Evolutionary conservation across 2,888 invertebrate genomes (phyloP), one percentile per base, ranked within the genome.

Genomic region (Lasioglossum morio): DNA sequence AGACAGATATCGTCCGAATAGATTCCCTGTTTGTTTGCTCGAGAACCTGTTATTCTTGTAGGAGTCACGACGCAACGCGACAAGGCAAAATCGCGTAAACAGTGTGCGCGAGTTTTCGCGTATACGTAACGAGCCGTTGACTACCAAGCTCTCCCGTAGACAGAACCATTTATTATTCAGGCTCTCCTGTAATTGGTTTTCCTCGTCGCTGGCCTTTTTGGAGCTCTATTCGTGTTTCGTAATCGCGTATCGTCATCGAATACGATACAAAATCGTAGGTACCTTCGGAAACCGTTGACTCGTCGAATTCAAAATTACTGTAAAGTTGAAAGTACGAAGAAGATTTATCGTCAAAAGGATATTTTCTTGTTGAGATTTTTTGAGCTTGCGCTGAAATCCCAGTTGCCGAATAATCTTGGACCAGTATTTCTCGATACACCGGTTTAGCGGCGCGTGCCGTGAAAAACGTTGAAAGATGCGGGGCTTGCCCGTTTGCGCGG

Each of bases 381-480:
- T 4, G 66, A 8, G 19, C 3, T 10, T 8, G 27, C 27, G 27
- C 60, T 63, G 60, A 30, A 66, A 34, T 30, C 7, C 19, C 23
- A 30, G 66, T 23, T 66, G 66, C 66, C 66, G 66, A 66, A 66
- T 66, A 34, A 34, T 79, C 83, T 46, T 40, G 72, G 43, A 66
- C 76, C 37, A 48, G 82, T 23, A 72, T 82, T 77, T 83, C 83
- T 72, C 72, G 83, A 76, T 34, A 76, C 83, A 83, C 83, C 83
- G 83, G 83, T 83, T 83, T 63, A 72, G 72, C 72, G 70, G 2
- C 23, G 10, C 10, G 53, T n/a, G n/a, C 19, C n/a, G 73, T 19
- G 83, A 72, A 83, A 77, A 69, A 83, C 77, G 27, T 78, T 72
- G 84, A 84, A 78, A 84, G 84, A 73, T n/a, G n/a, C 48, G 16